These are phyloP conservation scores for Sinella curviseta DNA, from an alignment of 1,140 invertebrate species.

Conservation along the genomic window DNA sequence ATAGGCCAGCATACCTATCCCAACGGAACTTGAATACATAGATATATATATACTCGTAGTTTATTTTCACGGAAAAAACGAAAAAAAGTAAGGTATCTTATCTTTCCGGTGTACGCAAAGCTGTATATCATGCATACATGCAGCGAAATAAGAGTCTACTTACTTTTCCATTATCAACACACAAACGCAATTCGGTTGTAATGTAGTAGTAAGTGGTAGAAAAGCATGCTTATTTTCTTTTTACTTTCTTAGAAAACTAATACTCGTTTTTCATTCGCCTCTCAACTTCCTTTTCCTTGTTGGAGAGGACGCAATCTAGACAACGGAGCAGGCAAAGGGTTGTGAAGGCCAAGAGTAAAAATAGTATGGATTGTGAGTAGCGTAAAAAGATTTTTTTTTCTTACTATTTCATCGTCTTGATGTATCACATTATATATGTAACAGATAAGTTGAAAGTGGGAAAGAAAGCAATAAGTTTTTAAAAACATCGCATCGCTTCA, in stretches of 20 bases:
- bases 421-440: background rate
- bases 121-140: too few relatives aligned
- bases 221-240: too few relatives aligned
- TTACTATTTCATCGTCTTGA: background rate
- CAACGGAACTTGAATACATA: background rate
- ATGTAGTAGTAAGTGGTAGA: too few relatives aligned
- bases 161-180: too few relatives aligned
- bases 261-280: conserved; percentile 4
- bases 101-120: conserved; percentile 8
- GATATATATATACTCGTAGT: background rate
- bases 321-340: too few relatives aligned
- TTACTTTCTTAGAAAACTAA: background rate
- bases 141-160: too few relatives aligned
- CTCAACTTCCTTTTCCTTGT: background rate
- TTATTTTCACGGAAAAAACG: background rate
- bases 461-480: too few relatives aligned
- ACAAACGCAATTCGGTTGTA: too few relatives aligned
- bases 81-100: conserved; percentile 1
- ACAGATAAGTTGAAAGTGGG: background rate
- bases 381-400: background rate
- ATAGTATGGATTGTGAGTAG: background rate
- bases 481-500: background rate
- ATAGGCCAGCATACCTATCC: too few relatives aligned
- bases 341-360: background rate
- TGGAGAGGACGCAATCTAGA: too few relatives aligned